Conservation (phyloP, 2,888 invertebrate species). For the Campoplex capitator region DNA sequence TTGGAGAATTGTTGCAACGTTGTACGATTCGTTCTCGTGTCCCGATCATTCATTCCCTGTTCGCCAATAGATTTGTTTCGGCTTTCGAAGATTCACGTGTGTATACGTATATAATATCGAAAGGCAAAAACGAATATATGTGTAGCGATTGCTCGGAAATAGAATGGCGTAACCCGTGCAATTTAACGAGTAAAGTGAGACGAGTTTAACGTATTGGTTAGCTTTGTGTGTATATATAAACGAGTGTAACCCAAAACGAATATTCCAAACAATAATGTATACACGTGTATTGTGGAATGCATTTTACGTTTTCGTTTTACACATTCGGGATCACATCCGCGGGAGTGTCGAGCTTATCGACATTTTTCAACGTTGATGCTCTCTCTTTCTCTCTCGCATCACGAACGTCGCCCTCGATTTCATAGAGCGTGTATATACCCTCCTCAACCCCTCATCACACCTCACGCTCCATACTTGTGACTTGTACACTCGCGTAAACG, state of each 20-base stretch:
- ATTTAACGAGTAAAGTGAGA: slow-evolving; percentile 16
- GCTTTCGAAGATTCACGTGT: slow-evolving; percentile 20
- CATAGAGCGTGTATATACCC: slow-evolving; percentile 68
- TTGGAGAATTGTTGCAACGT: slow-evolving; percentile 51
- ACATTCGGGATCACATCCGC: slow-evolving; percentile 65
- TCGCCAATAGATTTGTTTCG: slow-evolving; percentile 56
- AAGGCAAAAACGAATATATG: slow-evolving; percentile 21
- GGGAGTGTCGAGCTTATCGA: slow-evolving; percentile 66
- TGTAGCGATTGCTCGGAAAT: slow-evolving; percentile 1
- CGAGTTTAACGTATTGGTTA: background rate
- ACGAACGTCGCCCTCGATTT: slow-evolving; percentile 69
- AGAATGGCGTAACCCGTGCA: background rate
- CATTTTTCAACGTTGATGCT: slow-evolving; percentile 73
- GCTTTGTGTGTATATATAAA: background rate
- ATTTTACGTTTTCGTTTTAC: slow-evolving; percentile 63
- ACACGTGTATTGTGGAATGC: background rate
- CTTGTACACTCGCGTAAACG: slow-evolving; percentile 29
- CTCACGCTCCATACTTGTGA: slow-evolving; percentile 40
- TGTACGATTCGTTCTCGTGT: slow-evolving; percentile 43
- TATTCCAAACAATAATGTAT: background rate
- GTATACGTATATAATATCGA: background rate
- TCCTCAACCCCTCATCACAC: slow-evolving; percentile 33
- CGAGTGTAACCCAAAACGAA: background rate
- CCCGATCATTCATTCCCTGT: slow-evolving; percentile 54
- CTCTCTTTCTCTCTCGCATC: slow-evolving; percentile 46